Evolutionary conservation across 2,113 vertebrate genomes (phyloP).

Genomic region (Pterocles orientalis): DNA sequence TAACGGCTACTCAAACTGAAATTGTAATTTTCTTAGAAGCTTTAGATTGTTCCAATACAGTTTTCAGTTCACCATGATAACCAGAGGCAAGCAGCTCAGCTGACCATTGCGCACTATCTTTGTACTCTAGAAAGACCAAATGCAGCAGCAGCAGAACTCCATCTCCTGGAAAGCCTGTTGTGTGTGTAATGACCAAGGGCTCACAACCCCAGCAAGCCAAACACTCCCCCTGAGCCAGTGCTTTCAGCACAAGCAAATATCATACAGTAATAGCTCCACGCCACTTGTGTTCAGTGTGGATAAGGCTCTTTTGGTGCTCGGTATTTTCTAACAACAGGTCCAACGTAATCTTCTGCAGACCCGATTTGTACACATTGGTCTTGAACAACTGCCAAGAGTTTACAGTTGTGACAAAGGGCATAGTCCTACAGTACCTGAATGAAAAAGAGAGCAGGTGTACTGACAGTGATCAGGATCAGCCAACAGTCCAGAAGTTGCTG

Average conservation of each 20-base stretch:
- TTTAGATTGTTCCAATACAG: not conserved
- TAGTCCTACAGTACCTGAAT: not conserved
- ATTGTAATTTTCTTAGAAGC: not conserved
- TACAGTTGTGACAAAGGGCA: constrained; percentile 15
- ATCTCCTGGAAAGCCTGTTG: not conserved
- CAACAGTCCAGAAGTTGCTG: rapidly evolving
- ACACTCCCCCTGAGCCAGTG: not conserved
- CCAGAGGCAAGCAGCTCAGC: not conserved
- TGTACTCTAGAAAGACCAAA: not conserved
- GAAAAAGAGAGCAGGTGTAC: not conserved
- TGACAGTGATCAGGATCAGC: not conserved
- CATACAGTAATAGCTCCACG: not conserved
- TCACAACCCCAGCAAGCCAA: not conserved
- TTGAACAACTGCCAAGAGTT: not conserved
- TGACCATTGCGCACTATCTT: not conserved
- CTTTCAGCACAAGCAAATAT: not conserved
- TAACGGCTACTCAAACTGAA: not conserved
- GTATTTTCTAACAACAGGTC: not conserved
- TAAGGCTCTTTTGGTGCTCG: not conserved
- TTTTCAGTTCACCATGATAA: not conserved
- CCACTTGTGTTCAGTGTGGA: rapidly evolving
- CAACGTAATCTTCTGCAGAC: not conserved
- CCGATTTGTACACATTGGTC: not conserved
- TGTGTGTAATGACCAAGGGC: not conserved
- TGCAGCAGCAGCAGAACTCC: not conserved